Evolutionary conservation across 2,888 invertebrate genomes (phyloP), one percentile per base, ranked within the genome.

Genomic region (Troilus luridus): DNA sequence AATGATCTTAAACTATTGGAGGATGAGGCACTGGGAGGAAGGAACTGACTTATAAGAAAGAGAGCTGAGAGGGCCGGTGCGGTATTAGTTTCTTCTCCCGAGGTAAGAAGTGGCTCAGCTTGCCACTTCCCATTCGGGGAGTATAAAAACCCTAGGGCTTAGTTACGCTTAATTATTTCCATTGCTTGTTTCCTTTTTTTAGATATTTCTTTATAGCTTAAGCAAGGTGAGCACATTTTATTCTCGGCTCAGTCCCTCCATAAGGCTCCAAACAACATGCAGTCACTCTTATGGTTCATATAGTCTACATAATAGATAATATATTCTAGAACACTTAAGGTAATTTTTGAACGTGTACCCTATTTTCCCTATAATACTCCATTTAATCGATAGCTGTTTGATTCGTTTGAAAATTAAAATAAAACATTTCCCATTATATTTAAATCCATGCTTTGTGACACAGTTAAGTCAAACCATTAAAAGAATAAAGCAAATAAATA

Each of bases 161-260:
- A 77, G 72, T 77, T 41, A 77, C 72, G 72, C 72, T 77, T 77
- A 77, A 77, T 77, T 77, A 77, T 77, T 77, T 77, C 72, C 72
- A 41, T 77, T 41, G 41, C 41, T 77, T 77, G 1, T 77, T 77
- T 41, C 8, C n/a, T 24, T 24, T 24, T 8, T 67, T 6, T 72
- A 72, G 41, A 5, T 77, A 24, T 67, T 67, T 41, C 12, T 77
- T 77, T 27, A 1, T 41, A 41, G 41, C 72, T 77, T 41, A 41
- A 77, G 41, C 72, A 41, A 77, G 6, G 72, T 19, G 17, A 72
- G 27, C 72, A 17, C 72, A 41, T 41, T 77, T 77, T 77, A 19
- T 41, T 17, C 27, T 77, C 2, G 7, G 72, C 17, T 27, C 67
- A 67, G 11, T 24, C 3, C 6, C 67, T 67, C 41, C 19, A 41